phyloP scores from a whole-genome alignment of 2,888 invertebrate species.

The Diachrysia chrysitis region DNA sequence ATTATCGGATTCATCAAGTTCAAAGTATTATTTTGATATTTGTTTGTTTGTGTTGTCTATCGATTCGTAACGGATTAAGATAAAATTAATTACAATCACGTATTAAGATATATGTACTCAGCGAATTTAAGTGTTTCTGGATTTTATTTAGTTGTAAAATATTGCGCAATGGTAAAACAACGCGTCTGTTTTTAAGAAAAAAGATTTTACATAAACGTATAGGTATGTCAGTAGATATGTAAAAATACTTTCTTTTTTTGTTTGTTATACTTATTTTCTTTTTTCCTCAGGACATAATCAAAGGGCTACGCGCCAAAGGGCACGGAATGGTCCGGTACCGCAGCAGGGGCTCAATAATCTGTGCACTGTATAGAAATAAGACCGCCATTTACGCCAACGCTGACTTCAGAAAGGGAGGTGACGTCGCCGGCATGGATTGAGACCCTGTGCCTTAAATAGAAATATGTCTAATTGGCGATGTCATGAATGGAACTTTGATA shows the following conservation, averaged over 20 bases:
- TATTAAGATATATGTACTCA: background rate
- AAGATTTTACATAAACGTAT: too few relatives aligned
- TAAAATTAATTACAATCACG: background rate
- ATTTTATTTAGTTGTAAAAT: background rate
- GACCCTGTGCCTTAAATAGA: slow-evolving; percentile 44
- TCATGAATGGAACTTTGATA: slow-evolving; percentile 35
- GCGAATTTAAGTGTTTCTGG: background rate
- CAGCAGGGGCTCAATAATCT: slow-evolving; percentile 92
- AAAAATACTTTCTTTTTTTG: background rate
- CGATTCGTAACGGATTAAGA: background rate
- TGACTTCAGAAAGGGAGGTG: slow-evolving; percentile 95
- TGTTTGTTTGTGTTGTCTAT: background rate
- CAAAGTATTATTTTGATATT: too few relatives aligned
- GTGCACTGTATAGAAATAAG: slow-evolving; percentile 90
- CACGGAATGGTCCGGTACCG: slow-evolving; percentile 91
- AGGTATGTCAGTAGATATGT: too few relatives aligned
- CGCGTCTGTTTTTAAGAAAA: background rate
- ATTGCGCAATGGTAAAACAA: background rate
- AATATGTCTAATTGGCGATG: slow-evolving; percentile 20
- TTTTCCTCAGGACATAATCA: slow-evolving; percentile 88
- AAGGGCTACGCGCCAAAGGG: slow-evolving; percentile 91
- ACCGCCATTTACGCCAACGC: slow-evolving; percentile 93
- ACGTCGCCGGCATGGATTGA: slow-evolving; percentile 92
- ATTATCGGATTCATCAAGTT: too few relatives aligned
- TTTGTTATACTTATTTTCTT: slow-evolving; percentile 11